Evolutionary conservation across 2,113 vertebrate genomes (phyloP), one percentile per base, ranked within the genome.

Genomic region (Clarias batrachus): DNA sequence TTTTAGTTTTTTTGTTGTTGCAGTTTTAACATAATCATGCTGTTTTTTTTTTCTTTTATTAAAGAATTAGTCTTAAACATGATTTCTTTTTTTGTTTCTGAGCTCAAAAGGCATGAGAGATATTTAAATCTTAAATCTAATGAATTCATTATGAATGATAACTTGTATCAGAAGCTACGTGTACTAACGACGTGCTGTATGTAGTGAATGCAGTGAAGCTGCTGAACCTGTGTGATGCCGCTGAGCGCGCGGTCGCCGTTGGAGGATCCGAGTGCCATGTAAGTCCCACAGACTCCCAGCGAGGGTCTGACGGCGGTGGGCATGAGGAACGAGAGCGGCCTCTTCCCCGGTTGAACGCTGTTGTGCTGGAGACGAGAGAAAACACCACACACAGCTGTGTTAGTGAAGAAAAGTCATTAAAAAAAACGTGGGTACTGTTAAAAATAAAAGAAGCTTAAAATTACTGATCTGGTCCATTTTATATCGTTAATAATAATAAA

Each of bases 291-390:
- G 89, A 98, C 90, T 0, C 97, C 97, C 83, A 96, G 82, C 0
- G 97, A 95, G 0, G 98, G 98, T 82, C 97, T 95, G 86, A 98
- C 97, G 0, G 95, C 96, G 65, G 97, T 98, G 90, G 98, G 98
- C 90, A 97, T 91, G 90, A 99, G 94, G 92, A 98, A 99, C 10
- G 98, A 99, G 87, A 97, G 90, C 0, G 98, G 98, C 87, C 97
- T 95, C 85, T 97, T 98, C 52, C 95, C 91, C 59, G 97, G 96
- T 91, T 95, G 94, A 68, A 95, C 56, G 0, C 89, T 92, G 90
- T 99, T 99, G 85, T 94, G 95, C 98, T 99, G 91, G 60, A 90
- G 60, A 90, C 82, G 37, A 86, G 30, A 10, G 9, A 2, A 21
- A 79, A 78, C 76, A 74, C 37, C 8, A 25, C 19, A 74, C 71